Conservation (phyloP, 2,797 vertebrate genomes). For the Champsocephalus esox region DNA sequence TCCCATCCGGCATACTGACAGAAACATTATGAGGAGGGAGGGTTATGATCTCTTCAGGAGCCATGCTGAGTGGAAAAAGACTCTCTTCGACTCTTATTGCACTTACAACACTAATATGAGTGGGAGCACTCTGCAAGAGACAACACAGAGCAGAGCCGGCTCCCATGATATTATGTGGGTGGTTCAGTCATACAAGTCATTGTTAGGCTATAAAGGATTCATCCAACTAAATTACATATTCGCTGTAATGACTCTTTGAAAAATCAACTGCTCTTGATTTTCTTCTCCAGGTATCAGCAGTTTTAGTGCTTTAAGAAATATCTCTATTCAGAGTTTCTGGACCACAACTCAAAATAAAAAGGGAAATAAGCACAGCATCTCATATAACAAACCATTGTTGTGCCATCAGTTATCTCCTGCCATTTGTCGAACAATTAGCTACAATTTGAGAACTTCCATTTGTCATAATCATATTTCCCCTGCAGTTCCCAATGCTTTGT, state of each 20-base stretch:
- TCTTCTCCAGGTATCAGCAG: slow-evolving; percentile 21
- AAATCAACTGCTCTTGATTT: slow-evolving; percentile 34
- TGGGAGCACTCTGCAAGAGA: slow-evolving; percentile 44
- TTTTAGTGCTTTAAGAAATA: slow-evolving; percentile 1
- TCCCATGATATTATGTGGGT: slow-evolving; percentile 53
- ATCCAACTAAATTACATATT: slow-evolving; percentile 39
- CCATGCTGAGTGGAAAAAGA: slow-evolving; percentile 62
- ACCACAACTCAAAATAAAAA: slow-evolving; percentile 14
- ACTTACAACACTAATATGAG: slow-evolving; percentile 59
- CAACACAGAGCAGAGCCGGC: slow-evolving; percentile 60
- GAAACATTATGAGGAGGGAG: slow-evolving; percentile 76
- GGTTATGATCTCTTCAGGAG: slow-evolving; percentile 73
- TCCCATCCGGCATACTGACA: slow-evolving; percentile 71
- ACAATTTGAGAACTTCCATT: slow-evolving; percentile 37
- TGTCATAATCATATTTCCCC: slow-evolving; percentile 52
- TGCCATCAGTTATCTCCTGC: background rate
- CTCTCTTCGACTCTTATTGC: slow-evolving; percentile 63
- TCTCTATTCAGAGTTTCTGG: background rate
- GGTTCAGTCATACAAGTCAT: slow-evolving; percentile 62
- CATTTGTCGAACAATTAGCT: slow-evolving; percentile 25
- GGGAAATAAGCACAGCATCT: background rate
- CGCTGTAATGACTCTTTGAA: slow-evolving; percentile 26
- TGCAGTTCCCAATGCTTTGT: slow-evolving; percentile 19
- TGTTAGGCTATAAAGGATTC: slow-evolving; percentile 45
- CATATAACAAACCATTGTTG: slow-evolving; percentile 10